Evolutionary conservation across 2,888 invertebrate genomes (phyloP).

Genomic region (Biston betularia): DNA sequence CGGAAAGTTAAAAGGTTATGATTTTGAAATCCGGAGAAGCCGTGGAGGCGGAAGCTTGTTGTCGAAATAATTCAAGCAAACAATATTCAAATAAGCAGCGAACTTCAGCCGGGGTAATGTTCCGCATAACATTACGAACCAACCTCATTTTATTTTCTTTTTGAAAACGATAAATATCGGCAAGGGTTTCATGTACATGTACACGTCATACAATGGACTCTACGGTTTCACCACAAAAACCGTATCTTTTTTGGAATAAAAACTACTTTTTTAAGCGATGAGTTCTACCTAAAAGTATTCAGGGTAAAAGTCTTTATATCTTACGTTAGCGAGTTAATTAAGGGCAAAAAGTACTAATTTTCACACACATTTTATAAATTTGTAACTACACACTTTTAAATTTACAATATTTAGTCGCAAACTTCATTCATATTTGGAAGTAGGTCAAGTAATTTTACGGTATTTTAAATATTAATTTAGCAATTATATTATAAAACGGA

Average conservation of each 20-base stretch:
- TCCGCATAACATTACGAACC: constrained; percentile 53
- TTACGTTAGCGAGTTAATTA: too few relatives aligned
- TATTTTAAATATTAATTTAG: too few relatives aligned
- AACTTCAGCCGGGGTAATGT: constrained; percentile 53
- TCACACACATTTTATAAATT: too few relatives aligned
- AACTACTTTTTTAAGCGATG: too few relatives aligned
- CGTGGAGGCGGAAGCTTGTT: constrained; percentile 44
- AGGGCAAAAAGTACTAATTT: too few relatives aligned
- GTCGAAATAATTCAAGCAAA: constrained; percentile 66
- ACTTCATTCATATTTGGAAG: too few relatives aligned
- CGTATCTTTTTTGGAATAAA: not conserved
- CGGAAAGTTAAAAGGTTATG: constrained; percentile 32
- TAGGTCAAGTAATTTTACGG: too few relatives aligned
- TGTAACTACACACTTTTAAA: too few relatives aligned
- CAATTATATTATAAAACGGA: too few relatives aligned
- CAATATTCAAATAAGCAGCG: constrained; percentile 69
- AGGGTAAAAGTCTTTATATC: too few relatives aligned
- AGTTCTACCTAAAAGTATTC: too few relatives aligned
- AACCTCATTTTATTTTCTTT: constrained; percentile 36
- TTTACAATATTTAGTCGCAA: too few relatives aligned
- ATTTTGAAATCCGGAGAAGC: constrained; percentile 55
- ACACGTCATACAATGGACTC: not conserved
- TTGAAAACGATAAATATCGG: constrained; percentile 26
- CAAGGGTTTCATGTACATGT: constrained; percentile 3
- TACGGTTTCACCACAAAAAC: not conserved